Evolutionary conservation across 2,797 vertebrate species (phyloP), one percentile per base, ranked within the genome.

Genomic region (Austrolebias charrua): DNA sequence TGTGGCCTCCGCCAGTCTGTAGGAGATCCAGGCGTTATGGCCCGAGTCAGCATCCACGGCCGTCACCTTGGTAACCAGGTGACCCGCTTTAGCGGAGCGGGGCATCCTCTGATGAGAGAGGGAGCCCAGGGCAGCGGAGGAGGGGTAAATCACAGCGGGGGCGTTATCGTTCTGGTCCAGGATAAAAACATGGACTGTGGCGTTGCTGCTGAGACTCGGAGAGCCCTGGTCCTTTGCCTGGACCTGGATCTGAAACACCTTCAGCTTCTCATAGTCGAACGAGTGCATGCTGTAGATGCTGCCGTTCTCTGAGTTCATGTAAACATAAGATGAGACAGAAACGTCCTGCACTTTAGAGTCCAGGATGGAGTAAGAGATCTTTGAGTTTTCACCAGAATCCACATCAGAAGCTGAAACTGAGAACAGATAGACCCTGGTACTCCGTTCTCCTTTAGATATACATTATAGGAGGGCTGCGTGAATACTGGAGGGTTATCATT

Each of bases 11-110:
- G 87, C 76, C 67, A 94, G 69, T 60, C 86, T 90, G 84, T 95
- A 95, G 14, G 93, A 92, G 69, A 95, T 85, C 93, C 93, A 95
- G 52, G 94, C 94, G 52, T 95, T 95, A 69, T 94, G 93, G 56
- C 94, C 94, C 65, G 94, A 94, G 78, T 95, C 94, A 6, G 93
- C 92, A 81, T 95, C 94, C 83, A 95, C 92, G 4, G 89, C 91
- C 66, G 92, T 90, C 60, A 93, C 85, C 69, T 94, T 94, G 6
- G 89, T 93, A 12, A 93, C 82, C 43, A 94, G 79, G 83, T 85
- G 88, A 73, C 85, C 90, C 1, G 87, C 70, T 83, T 92, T 86
- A 2, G 91, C 66, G 8, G 79, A 78, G 55, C 71, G 74, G 66
- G 88, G 75, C 60, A 85, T 84, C 67, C 80, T 91, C 72, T 90